phyloP scores from a whole-genome alignment of 1,140 invertebrate genomes.

The Trichonephila clavata region DNA sequence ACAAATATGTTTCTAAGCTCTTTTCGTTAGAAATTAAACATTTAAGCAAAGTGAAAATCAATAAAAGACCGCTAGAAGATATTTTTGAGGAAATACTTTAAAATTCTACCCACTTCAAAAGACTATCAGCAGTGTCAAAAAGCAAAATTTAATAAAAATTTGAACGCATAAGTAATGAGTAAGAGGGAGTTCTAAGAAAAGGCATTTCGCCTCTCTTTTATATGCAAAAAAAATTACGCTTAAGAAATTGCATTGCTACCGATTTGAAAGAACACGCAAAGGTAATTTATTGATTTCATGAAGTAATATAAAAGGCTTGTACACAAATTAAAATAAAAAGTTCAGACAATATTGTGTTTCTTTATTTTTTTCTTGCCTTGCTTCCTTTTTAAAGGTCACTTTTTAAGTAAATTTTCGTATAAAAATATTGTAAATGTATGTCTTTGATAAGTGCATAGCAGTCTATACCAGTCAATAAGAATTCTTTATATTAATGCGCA shows the following conservation, averaged over 20 bases:
- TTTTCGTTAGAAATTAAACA: not conserved
- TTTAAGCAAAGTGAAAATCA: not conserved
- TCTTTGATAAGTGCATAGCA: too few relatives aligned
- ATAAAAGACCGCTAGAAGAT: not conserved
- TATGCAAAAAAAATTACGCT: not conserved
- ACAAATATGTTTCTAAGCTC: not conserved
- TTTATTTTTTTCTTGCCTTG: too few relatives aligned
- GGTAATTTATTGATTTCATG: not conserved
- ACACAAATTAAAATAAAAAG: too few relatives aligned
- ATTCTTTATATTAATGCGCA: too few relatives aligned
- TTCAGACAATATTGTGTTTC: too few relatives aligned
- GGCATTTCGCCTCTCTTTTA: not conserved
- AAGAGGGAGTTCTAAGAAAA: not conserved
- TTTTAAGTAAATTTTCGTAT: too few relatives aligned
- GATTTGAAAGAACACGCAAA: too few relatives aligned
- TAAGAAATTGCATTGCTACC: not conserved
- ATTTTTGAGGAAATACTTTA: not conserved
- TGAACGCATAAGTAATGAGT: not conserved
- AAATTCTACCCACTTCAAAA: not conserved
- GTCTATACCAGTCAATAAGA: too few relatives aligned
- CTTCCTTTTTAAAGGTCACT: too few relatives aligned
- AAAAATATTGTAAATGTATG: too few relatives aligned
- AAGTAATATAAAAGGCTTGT: not conserved
- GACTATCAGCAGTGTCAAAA: not conserved
- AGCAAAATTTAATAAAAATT: not conserved